A percentile compares a stretch with the other conserved stretches of the same genome.
Conservation (phyloP, 92 coral and sea anemone species). For the Parazoanthus atlanticus region DNA sequence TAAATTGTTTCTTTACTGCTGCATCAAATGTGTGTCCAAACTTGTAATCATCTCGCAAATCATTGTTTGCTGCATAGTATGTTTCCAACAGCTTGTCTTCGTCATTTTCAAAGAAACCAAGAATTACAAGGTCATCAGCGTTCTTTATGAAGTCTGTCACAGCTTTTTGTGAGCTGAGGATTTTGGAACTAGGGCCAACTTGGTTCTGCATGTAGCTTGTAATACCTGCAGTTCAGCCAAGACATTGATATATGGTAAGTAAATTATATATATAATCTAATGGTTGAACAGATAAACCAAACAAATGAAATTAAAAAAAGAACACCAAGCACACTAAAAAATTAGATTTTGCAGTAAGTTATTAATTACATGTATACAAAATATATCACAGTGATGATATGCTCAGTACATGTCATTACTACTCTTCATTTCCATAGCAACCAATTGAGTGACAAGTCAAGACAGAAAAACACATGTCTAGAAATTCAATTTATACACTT, state of each 20-base stretch:
- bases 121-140: slow-evolving; percentile 76
- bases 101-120: slow-evolving; percentile 88
- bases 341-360: too few relatives aligned
- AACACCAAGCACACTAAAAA: too few relatives aligned
- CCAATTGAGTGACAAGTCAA: too few relatives aligned
- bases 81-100: slow-evolving; percentile 75
- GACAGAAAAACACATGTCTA: too few relatives aligned
- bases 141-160: slow-evolving; percentile 90
- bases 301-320: too few relatives aligned
- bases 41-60: slow-evolving; percentile 84
- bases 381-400: too few relatives aligned
- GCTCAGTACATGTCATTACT: too few relatives aligned
- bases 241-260: too few relatives aligned
- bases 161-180: slow-evolving; percentile 76
- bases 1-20: slow-evolving; percentile 86
- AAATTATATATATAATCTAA: too few relatives aligned
- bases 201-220: slow-evolving; percentile 85
- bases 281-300: neutral
- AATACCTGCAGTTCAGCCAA: slow-evolving; percentile 58
- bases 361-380: too few relatives aligned
- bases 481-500: too few relatives aligned
- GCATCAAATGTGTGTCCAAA: slow-evolving; percentile 95
- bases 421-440: too few relatives aligned
- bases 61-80: slow-evolving; percentile 95
- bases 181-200: slow-evolving; percentile 96